Evolutionary conservation across 2,113 vertebrate genomes (phyloP).

Genomic region (Pelodiscus sinensis): DNA sequence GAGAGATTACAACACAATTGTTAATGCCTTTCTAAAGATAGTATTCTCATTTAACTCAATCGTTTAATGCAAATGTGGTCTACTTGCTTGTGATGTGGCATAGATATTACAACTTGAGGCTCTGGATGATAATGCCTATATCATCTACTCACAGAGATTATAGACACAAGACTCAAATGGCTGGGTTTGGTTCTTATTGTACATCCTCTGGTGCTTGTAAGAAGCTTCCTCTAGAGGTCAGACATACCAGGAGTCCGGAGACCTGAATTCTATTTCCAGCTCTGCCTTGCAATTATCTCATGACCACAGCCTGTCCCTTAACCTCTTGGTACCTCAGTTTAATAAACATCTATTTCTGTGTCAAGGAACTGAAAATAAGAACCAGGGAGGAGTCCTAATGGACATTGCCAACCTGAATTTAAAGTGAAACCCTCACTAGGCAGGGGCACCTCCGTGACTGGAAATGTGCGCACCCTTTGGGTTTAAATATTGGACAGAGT

Average conservation of each 20-base stretch:
- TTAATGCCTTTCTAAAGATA: not conserved
- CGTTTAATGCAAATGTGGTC: not conserved
- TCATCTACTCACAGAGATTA: not conserved
- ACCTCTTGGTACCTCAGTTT: not conserved
- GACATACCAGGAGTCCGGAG: not conserved
- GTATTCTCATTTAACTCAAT: not conserved
- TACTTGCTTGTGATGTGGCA: not conserved
- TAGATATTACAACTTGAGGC: not conserved
- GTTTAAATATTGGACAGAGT: not conserved
- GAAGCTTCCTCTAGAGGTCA: not conserved
- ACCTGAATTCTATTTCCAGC: not conserved
- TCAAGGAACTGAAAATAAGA: constrained; percentile 15
- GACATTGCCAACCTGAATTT: not conserved
- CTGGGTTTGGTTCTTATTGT: not conserved
- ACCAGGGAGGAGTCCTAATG: not conserved
- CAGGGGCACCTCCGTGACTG: not conserved
- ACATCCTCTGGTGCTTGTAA: not conserved
- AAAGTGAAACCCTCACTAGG: not conserved
- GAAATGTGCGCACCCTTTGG: not conserved
- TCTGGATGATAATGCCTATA: not conserved
- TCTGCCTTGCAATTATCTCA: not conserved
- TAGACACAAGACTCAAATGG: not conserved
- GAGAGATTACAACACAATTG: not conserved
- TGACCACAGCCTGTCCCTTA: not conserved
- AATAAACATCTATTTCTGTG: not conserved